Conservation (phyloP, 1,140 invertebrate species). For the Drosophila repletoides region DNA sequence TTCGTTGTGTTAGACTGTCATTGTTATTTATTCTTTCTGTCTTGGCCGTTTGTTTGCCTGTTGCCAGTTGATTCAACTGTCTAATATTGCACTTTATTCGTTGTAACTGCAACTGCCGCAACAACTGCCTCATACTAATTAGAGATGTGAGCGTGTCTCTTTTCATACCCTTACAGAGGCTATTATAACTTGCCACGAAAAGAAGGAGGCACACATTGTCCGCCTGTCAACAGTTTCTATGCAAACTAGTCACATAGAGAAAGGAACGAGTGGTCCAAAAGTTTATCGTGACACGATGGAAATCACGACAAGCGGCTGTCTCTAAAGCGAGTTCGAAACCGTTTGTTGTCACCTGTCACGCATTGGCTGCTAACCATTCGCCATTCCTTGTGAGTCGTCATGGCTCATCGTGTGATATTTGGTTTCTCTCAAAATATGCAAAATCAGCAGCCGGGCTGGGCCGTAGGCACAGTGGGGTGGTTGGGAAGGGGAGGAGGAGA, state of each 20-base stretch:
- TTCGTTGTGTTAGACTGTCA: background rate
- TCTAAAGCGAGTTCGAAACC: background rate
- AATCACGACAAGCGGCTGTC: background rate
- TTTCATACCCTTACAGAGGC: too few relatives aligned
- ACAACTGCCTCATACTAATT: too few relatives aligned
- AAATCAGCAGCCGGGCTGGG: conserved; percentile 33
- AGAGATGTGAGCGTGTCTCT: too few relatives aligned
- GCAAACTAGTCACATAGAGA: background rate
- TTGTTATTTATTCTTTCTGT: conserved; percentile 5
- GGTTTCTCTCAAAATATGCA: conserved; percentile 69
- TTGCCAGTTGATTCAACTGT: background rate
- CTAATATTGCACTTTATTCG: conserved; percentile 17
- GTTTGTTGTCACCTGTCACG: conserved; percentile 65
- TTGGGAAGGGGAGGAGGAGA: background rate
- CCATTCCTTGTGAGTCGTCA: conserved; percentile 17
- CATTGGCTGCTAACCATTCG: conserved; percentile 28
- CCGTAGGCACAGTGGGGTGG: background rate
- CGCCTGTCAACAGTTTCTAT: too few relatives aligned
- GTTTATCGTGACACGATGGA: too few relatives aligned
- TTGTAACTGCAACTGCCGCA: conserved; percentile 17
- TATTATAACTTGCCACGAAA: too few relatives aligned
- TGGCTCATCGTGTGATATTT: conserved; percentile 66
- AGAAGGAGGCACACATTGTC: too few relatives aligned
- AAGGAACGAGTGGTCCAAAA: too few relatives aligned
- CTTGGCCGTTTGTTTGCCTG: background rate